These are phyloP conservation scores for Anthoscopus minutus DNA, from an alignment of 2,113 vertebrate genomes.

Conservation along the genomic window DNA sequence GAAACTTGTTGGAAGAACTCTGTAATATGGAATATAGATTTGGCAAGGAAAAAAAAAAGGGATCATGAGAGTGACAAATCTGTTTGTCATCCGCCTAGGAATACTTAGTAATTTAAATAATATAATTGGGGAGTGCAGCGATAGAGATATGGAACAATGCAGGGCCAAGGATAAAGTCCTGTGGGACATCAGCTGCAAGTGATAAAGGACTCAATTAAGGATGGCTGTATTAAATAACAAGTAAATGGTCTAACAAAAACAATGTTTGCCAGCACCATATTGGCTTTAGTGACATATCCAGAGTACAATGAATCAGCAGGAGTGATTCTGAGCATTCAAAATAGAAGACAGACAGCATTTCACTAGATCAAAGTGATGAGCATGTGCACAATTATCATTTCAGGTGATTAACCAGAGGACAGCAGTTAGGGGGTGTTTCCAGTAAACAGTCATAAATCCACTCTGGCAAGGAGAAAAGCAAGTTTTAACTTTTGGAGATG, in stretches of 20 bases:
- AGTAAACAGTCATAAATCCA: background rate
- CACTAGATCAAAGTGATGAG: background rate
- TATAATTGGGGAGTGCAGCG: background rate
- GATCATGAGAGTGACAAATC: background rate
- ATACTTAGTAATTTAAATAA: background rate
- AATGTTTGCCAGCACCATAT: background rate
- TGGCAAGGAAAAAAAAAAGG: background rate
- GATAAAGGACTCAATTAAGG: background rate
- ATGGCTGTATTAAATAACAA: background rate
- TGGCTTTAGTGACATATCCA: background rate
- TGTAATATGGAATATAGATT: constrained; percentile 25
- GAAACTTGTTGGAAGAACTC: background rate
- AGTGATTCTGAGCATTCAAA: background rate
- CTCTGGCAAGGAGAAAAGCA: background rate
- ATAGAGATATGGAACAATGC: background rate
- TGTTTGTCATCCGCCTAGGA: background rate
- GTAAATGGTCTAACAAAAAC: background rate
- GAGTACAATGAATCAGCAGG: background rate
- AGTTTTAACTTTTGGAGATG: background rate
- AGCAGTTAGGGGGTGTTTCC: background rate
- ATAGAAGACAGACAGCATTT: background rate
- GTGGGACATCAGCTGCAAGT: background rate
- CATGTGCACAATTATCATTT: background rate
- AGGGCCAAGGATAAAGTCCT: background rate
- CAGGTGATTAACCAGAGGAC: background rate